Conservation (phyloP, 2,797 vertebrate genomes). For the Liparis tanakae region DNA sequence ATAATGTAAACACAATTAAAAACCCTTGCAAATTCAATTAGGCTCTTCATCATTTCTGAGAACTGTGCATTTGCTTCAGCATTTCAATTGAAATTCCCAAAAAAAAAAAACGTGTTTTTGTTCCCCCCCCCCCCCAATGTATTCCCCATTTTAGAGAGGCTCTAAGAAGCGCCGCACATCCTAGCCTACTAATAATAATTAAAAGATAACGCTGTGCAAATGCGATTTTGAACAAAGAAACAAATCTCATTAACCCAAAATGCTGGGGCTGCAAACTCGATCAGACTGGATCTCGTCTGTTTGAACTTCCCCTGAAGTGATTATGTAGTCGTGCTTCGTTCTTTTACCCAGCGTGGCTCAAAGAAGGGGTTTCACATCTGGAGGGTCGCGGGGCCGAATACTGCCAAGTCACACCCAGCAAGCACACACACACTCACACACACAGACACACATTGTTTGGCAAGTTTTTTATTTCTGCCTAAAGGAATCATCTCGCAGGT, state of each 20-base stretch:
- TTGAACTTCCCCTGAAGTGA: not conserved
- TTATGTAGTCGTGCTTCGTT: not conserved
- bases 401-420: slow-evolving; percentile 33
- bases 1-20: slow-evolving; percentile 22
- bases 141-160: not conserved
- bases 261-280: not conserved
- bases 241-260: slow-evolving; percentile 1
- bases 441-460: slow-evolving; percentile 17
- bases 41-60: slow-evolving; percentile 14
- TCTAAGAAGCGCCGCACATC: not conserved
- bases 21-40: slow-evolving; percentile 22
- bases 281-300: slow-evolving; percentile 4
- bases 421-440: not conserved
- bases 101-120: not conserved
- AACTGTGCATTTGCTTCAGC: not conserved
- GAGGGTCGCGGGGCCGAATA: slow-evolving; percentile 32
- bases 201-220: not conserved
- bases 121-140: slow-evolving; percentile 12
- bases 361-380: slow-evolving; percentile 13
- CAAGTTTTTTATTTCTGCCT: slow-evolving; percentile 43
- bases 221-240: slow-evolving; percentile 13
- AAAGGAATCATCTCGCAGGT: slow-evolving; percentile 51
- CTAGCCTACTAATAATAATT: not conserved
- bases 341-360: not conserved
- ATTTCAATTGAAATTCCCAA: slow-evolving; percentile 1